A percentile compares a stretch with the other conserved stretches of the same genome.
Conservation (phyloP, 1,140 invertebrate species). For the Holotrichia oblita region DNA sequence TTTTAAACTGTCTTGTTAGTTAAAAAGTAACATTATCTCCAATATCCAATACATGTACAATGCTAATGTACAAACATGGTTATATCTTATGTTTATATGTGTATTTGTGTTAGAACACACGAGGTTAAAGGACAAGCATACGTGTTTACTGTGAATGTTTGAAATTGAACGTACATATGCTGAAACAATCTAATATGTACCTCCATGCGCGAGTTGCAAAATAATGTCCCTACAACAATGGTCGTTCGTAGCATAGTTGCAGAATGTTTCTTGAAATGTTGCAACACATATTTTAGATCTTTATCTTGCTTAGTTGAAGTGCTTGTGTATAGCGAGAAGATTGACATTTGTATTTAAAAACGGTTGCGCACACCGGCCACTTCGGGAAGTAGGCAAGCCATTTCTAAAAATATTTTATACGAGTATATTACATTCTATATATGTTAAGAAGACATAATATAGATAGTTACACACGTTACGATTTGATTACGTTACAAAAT, state of each 20-base stretch:
- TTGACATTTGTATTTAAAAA: constrained; percentile 37
- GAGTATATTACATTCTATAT: background rate
- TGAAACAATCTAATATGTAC: constrained; percentile 30
- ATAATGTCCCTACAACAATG: constrained; percentile 33
- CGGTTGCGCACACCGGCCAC: background rate
- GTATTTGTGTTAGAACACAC: background rate
- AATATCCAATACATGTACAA: constrained; percentile 9
- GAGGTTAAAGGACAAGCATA: constrained; percentile 30
- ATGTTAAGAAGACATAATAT: background rate
- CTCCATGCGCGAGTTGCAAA: constrained; percentile 25
- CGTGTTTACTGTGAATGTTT: constrained; percentile 25
- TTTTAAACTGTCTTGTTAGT: background rate
- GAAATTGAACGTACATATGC: constrained; percentile 29
- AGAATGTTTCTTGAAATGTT: constrained; percentile 36
- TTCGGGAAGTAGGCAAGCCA: constrained; percentile 15
- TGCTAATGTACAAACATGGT: background rate
- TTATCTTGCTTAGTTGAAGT: constrained; percentile 5
- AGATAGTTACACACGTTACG: background rate
- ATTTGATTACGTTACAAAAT: background rate
- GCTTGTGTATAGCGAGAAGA: constrained; percentile 22
- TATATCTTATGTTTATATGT: background rate
- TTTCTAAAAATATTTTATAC: constrained; percentile 15
- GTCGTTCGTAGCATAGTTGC: constrained; percentile 31
- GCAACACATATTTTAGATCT: constrained; percentile 31
- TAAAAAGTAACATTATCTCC: background rate